Percentiles rank a stretch among this genome's conserved stretches.
phyloP scores from a whole-genome alignment of 2,113 vertebrate genomes.

The Bubalus kerabau region DNA sequence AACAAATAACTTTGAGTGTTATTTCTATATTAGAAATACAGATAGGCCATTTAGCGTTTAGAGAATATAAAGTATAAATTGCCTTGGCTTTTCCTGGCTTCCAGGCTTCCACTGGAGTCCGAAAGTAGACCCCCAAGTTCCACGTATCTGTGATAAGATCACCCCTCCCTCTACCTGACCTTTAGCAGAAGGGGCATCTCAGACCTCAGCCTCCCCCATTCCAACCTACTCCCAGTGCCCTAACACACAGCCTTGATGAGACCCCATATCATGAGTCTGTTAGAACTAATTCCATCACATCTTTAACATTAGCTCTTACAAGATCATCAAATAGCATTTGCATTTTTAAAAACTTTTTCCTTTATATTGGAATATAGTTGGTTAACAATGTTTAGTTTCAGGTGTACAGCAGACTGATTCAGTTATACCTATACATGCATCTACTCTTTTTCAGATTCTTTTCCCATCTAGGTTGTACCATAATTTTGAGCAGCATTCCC shows the following conservation, averaged over 20 bases:
- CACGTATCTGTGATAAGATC: neutral
- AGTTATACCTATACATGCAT: neutral
- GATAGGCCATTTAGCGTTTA: neutral
- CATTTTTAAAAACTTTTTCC: neutral
- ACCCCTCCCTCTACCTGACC: neutral
- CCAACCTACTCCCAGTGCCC: neutral
- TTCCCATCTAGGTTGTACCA: neutral
- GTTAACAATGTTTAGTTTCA: neutral
- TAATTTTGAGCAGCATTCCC: neutral
- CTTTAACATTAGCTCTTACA: neutral
- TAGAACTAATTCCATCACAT: neutral
- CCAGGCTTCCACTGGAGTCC: neutral
- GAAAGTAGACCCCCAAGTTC: neutral
- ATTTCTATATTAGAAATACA: neutral
- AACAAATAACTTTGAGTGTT: neutral
- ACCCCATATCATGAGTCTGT: neutral
- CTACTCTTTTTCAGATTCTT: neutral
- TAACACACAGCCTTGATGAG: neutral
- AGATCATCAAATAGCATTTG: neutral
- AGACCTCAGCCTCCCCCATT: neutral
- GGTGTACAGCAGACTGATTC: neutral
- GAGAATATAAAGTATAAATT: neutral
- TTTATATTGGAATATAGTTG: neutral
- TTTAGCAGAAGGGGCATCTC: neutral
- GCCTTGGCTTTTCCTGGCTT: neutral